Evolutionary conservation across 2,113 vertebrate genomes (phyloP), one percentile per base, ranked within the genome.

Genomic region (Rhombomys opimus): DNA sequence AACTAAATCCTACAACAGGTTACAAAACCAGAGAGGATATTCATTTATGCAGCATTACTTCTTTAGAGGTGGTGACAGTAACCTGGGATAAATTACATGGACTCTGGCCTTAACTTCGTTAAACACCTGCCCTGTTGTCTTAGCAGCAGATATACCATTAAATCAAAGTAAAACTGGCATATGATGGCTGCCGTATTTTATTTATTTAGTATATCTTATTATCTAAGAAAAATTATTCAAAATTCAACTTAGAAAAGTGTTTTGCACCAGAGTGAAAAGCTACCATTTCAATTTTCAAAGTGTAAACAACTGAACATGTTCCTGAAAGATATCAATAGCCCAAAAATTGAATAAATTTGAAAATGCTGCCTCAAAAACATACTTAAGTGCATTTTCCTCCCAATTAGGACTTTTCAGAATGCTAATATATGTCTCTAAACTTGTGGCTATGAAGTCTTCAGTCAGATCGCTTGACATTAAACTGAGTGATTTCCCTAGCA

Each of bases 131-230:
- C 23, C 7, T 52, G 25, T 9, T 63, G 14, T 7, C 72, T 22
- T 41, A 87, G 15, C 75, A 41, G 63, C 7, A 87, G 12, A 92
- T 30, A 95, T 46, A 77, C 87, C 77, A 72, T 52, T 77, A 81
- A 93, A 77, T 75, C 25, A 93, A 96, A 96, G 77, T 4, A 92
- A 93, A 89, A 92, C 41, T 27, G 91, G 54, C 70, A 46, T 14
- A 27, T 75, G 59, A 90, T 68, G 41, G 14, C 5, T 82, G 30
- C 15, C 50, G 2, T 90, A 94, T 86, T 86, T 93, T 96, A 80
- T 18, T 23, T 22, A 81, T 30, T 68, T 81, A 25, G 3, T 61
- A 50, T n/a, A 91, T 59, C 87, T 87, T 94, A 32, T 7, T n/a
- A 91, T 8, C 2, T 77, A 57, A 30, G 87, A 85, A 23, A 93